Base-by-base conservation (phyloP, 2,888 invertebrate species). In the Synanthedon myopaeformis region DNA sequence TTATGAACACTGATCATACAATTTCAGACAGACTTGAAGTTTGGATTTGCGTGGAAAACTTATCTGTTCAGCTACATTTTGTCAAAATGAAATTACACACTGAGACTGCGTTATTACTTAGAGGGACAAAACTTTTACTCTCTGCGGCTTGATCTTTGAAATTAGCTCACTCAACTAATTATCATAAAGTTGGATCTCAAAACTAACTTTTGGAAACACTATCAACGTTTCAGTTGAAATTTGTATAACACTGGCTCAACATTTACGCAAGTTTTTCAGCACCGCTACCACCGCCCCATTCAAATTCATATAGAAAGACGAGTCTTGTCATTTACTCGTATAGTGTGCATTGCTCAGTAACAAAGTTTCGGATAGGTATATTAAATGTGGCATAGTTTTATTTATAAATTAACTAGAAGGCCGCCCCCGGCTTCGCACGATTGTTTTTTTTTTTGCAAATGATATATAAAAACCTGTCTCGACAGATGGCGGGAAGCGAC, bases 81-180 rank as follows among this genome's bases (percentile, higher is more conserved):
- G 63, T 61, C 54, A 53, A 49, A 49, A 12, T 49, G 49, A 19
- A 60, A 58, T 59, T 45, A 59, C 58, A 60, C 56, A 49, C 57
- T 53, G 56, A 17, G 35, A 48, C 56, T 56, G 56, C 56, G 61
- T 59, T 62, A 65, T 69, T 62, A 68, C 66, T 64, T 61, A 57
- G 54, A 55, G 61, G 63, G 71, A 68, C 70, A 67, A 72, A 35
- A 69, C 67, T 72, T 64, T 57, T 45, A 63, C 66, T 66, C 67
- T 68, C 65, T 62, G 66, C 60, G 68, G 70, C 65, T 72, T 73
- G 73, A 79, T 79, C 72, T 77, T 72, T 69, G 73, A 70, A 72
- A 79, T 80, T 74, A 78, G 74, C 72, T 66, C 63, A 67, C 71
- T 70, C 71, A 66, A 69, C 72, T 79, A 78, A 79, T 80, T 79